These are phyloP conservation scores for Slavum lentiscoides DNA, from an alignment of 2,888 invertebrate species.

Conservation along the genomic window DNA sequence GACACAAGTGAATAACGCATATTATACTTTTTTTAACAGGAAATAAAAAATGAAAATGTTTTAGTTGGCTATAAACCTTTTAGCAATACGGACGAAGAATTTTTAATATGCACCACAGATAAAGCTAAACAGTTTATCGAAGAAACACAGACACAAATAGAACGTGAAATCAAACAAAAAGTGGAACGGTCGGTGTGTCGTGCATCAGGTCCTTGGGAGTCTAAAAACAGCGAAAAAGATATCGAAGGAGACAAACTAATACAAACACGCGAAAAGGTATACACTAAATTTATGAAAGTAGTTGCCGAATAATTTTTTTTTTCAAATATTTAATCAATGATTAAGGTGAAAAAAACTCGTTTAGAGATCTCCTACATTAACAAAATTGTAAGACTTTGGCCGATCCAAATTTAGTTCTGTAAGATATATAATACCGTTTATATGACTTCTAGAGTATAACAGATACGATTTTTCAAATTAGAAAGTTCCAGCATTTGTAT, in stretches of 20 bases:
- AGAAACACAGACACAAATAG: conserved; percentile 51
- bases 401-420: no score
- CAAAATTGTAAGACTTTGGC: no score
- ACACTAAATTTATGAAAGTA: not conserved
- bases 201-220: conserved; percentile 54
- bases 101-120: conserved; percentile 55
- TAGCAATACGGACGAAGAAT: conserved; percentile 54
- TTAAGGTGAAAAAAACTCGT: no score
- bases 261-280: conserved; percentile 54
- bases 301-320: no score
- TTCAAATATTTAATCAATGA: no score
- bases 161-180: conserved; percentile 39
- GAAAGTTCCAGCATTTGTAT: no score
- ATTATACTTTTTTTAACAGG: not conserved
- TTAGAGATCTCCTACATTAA: no score
- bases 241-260: conserved; percentile 53
- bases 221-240: conserved; percentile 55
- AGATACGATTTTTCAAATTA: no score
- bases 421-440: no score
- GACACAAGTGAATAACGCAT: not conserved
- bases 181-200: conserved; percentile 11
- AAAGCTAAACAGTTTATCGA: conserved; percentile 54
- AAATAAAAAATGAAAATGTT: conserved; percentile 42
- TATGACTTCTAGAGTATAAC: no score
- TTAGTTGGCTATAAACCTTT: conserved; percentile 56